Percentiles rank a stretch among this genome's conserved stretches.
phyloP scores from a whole-genome alignment of 2,888 invertebrate genomes.

The Clistopyga incitator region DNA sequence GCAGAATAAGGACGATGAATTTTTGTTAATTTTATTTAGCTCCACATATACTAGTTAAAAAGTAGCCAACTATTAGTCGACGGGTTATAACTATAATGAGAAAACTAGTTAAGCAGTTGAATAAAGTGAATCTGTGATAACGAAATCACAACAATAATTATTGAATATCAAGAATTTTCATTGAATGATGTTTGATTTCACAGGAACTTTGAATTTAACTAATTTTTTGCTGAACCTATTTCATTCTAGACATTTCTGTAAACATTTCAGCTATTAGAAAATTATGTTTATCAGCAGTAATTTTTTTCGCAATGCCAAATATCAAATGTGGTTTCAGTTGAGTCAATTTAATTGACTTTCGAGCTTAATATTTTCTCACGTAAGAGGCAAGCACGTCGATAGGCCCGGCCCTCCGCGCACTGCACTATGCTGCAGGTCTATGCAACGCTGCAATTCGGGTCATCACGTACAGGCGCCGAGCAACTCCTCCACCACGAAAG shows the following conservation, averaged over 20 bases:
- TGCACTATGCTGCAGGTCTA: conserved; percentile 59
- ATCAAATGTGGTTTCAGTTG: not conserved
- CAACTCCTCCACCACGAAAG: not conserved
- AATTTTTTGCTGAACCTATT: not conserved
- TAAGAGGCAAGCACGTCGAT: not conserved
- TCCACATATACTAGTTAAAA: no score
- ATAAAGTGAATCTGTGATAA: no score
- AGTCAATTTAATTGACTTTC: not conserved
- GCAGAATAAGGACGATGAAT: not conserved
- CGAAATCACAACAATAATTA: no score
- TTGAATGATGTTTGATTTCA: no score
- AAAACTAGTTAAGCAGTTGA: no score
- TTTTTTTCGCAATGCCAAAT: not conserved
- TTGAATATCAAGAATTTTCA: no score
- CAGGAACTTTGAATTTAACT: not conserved
- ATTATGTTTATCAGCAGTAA: not conserved
- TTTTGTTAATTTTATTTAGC: no score
- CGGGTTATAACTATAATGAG: no score
- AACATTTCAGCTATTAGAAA: no score
- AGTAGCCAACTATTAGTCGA: no score
- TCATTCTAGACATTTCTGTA: no score
- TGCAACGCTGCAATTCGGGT: conserved; percentile 56
- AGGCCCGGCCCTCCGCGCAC: not conserved
- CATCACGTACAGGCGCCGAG: conserved; percentile 44
- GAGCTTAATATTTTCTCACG: not conserved